Base-by-base conservation (phyloP, 64 coral and sea anemone genomes). In the Actinia equina region DNA sequence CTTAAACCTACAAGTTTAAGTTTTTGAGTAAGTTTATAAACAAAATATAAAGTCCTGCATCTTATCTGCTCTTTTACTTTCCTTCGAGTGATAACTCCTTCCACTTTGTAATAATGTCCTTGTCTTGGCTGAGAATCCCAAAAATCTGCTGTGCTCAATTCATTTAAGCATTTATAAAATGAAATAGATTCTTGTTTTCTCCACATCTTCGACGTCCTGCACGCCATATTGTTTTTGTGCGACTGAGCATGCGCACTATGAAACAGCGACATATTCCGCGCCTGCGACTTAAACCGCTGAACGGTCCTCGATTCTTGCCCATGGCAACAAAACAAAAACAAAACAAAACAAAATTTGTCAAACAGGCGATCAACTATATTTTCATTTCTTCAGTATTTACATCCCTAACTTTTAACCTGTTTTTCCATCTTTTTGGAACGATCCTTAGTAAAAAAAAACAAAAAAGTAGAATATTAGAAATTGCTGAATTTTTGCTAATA, bases 131-230 rank as follows among this genome's bases (percentile, higher is more conserved):
- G 6, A 77, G 41, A 23, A 26, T 77, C 71, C 19, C 5, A 5
- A 77, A 77, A 77, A 77, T 77, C 71, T 43, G 71, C 71, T 18
- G 71, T 77, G 17, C 71, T 77, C n/a, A 77, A 17, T 8, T 77
- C 71, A 43, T 77, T 77, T 17, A 77, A 77, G 71, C 71, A 77
- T 77, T 77, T 77, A 77, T 77, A 77, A 77, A 77, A 79, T 44
- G 30, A 3, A 18, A 10, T 79, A 3, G 12, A 79, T 23, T 79
- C 77, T 12, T 79, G 11, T 11, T 79, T 79, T 51, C 20, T 18
- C 45, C n/a, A 30, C 45, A n/a, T n/a, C n/a, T n/a, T n/a, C n/a
- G n/a, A n/a, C n/a, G n/a, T n/a, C n/a, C 41, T 79, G 45, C 14
- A 42, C 77, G 77, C 77, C 30, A 79, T 42, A 26, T 79, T 79